Percentiles rank a stretch among this genome's conserved stretches.
These are phyloP conservation scores for Pterocles burchelli DNA, from an alignment of 2,113 vertebrate species.

Conservation along the genomic window DNA sequence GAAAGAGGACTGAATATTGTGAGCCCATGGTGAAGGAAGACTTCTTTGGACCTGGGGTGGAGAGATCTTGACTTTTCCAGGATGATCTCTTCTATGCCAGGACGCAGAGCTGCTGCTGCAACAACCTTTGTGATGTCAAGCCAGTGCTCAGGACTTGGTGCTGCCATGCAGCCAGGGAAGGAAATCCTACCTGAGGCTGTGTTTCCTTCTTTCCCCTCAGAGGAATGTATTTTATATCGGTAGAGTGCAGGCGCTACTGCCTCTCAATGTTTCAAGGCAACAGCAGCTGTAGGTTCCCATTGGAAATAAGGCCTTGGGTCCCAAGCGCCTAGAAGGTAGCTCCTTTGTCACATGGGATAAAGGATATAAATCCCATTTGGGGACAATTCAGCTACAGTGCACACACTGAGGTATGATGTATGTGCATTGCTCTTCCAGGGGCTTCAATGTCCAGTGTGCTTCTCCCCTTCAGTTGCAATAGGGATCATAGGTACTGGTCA, in stretches of 20 bases:
- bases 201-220: neutral
- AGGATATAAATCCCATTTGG: neutral
- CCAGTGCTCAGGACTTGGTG: neutral
- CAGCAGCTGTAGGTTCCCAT: neutral
- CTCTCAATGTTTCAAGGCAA: neutral
- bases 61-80: neutral
- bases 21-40: neutral
- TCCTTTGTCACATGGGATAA: neutral
- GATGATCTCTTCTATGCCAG: neutral
- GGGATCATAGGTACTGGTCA: neutral
- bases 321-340: neutral
- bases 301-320: neutral
- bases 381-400: neutral
- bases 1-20: neutral
- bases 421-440: neutral
- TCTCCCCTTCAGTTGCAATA: neutral
- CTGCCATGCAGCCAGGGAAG: neutral
- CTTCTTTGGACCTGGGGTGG: neutral
- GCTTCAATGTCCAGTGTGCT: neutral
- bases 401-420: rapidly evolving
- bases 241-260: neutral
- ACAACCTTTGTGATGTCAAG: neutral
- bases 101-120: neutral
- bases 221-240: neutral
- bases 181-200: neutral